Conservation (phyloP, 2,797 vertebrate species). For the Sitta carolinensis region DNA sequence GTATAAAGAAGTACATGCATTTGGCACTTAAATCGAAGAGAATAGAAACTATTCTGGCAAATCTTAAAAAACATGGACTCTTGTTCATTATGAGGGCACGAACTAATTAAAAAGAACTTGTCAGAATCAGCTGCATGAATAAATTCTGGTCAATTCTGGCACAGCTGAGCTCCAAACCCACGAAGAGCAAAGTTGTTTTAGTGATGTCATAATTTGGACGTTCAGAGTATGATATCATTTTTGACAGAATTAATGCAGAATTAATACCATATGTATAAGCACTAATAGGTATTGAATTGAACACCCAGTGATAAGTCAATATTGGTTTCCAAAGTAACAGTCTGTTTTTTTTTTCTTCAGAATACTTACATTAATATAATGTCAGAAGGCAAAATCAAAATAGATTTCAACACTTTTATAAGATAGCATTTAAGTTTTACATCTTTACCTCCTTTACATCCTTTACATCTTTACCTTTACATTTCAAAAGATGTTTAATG, state of each 20-base stretch:
- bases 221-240: conserved; percentile 80
- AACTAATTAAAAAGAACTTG: conserved; percentile 82
- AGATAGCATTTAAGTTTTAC: conserved; percentile 39
- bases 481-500: conserved; percentile 58
- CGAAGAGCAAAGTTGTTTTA: conserved; percentile 80
- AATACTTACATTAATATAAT: conserved; percentile 51
- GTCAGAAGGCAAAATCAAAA: conserved; percentile 51
- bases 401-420: conserved; percentile 46
- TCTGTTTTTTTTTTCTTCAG: conserved; percentile 50
- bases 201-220: conserved; percentile 83
- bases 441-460: background rate
- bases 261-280: conserved; percentile 83
- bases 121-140: conserved; percentile 75
- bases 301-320: conserved; percentile 68
- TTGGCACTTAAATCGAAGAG: conserved; percentile 80
- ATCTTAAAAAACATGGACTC: conserved; percentile 74
- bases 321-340: conserved; percentile 69
- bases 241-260: conserved; percentile 82
- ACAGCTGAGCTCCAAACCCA: conserved; percentile 62
- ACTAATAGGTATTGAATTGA: conserved; percentile 80
- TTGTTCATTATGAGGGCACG: conserved; percentile 76
- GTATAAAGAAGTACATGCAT: conserved; percentile 76
- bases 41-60: conserved; percentile 80
- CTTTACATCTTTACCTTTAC: background rate
- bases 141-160: conserved; percentile 76